Percentiles rank a stretch among this genome's conserved stretches.
phyloP scores from a whole-genome alignment of 2,797 vertebrate species.

The Chaenodraco wilsoni region DNA sequence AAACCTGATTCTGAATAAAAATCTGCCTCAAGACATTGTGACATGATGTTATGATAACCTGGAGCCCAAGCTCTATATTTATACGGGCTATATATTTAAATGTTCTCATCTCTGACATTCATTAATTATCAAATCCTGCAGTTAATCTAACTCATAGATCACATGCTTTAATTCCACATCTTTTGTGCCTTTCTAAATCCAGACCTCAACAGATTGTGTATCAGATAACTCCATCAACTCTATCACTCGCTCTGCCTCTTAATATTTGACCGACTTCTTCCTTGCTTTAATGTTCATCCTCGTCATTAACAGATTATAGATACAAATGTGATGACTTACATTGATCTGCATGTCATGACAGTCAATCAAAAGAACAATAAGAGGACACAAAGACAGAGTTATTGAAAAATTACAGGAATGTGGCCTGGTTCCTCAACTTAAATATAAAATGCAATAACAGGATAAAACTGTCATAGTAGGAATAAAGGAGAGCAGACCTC shows the following conservation, averaged over 20 bases:
- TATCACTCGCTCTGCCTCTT: slow-evolving; percentile 4
- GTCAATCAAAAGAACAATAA: slow-evolving; percentile 14
- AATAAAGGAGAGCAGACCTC: slow-evolving; percentile 24
- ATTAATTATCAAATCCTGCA: background rate
- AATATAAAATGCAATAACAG: slow-evolving; percentile 8
- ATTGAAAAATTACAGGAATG: slow-evolving; percentile 13
- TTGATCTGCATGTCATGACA: slow-evolving; percentile 6
- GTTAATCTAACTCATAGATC: background rate
- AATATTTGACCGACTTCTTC: slow-evolving; percentile 21
- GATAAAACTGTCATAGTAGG: slow-evolving; percentile 25
- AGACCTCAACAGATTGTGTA: slow-evolving; percentile 31
- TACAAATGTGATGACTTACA: slow-evolving; percentile 11
- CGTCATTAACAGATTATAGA: slow-evolving; percentile 8
- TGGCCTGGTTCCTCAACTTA: slow-evolving; percentile 9
- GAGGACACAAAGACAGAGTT: slow-evolving; percentile 5
- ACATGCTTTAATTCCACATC: slow-evolving; percentile 22
- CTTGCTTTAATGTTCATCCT: slow-evolving; percentile 16
- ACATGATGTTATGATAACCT: slow-evolving; percentile 8
- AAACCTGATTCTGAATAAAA: background rate
- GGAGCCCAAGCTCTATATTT: slow-evolving; percentile 6
- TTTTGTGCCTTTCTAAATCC: slow-evolving; percentile 60
- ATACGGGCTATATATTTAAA: background rate
- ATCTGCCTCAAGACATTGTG: background rate
- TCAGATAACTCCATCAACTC: slow-evolving; percentile 34
- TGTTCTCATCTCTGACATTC: background rate